Evolutionary conservation across 1,140 invertebrate species (phyloP), one percentile per base, ranked within the genome.

Genomic region (Arion vulgaris): DNA sequence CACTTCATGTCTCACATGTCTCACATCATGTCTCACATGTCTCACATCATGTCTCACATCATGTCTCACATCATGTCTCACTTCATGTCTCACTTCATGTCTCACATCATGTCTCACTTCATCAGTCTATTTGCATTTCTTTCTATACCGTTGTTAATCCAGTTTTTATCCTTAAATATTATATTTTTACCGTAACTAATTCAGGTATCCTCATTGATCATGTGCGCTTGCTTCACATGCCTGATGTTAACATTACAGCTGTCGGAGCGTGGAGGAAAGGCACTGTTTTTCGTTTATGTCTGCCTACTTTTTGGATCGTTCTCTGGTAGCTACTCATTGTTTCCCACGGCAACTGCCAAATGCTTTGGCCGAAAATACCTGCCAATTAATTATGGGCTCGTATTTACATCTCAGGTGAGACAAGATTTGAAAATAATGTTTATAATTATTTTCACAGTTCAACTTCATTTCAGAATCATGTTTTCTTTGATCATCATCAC

Each of bases 251-350:
- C 85, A 0, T 81, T 90, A 36, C 45, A 78, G n/a, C 26, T 89
- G 45, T 85, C 88, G 0, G 79, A 72, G 28, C 51, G 84, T 15
- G 84, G 49, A 11, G 88, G 86, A 4, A 82, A 88, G 74, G 51
- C 80, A 38, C 11, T 89, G n/a, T 91, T 86, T 75, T 77, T 88
- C n/a, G 73, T 89, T 17, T 91, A 85, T 82, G 84, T 90, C 1
- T 88, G 88, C 76, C 45, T 86, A 5, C 80, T 91, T 5, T 88
- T 89, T 77, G 77, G 88, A 7, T 84, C 82, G 26, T 89, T 89
- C 72, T 87, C 87, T 73, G 90, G 89, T 0, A 88, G 85, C 84
- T 91, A 85, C 85, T 86, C 87, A 9, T 49, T 90, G 19, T 81
- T 91, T 66, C 89, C 90, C 0, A 88, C 88, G 1, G 86, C 84